Base-by-base conservation (phyloP, 2,888 invertebrate genomes). In the Drosophila engyochracea region DNA sequence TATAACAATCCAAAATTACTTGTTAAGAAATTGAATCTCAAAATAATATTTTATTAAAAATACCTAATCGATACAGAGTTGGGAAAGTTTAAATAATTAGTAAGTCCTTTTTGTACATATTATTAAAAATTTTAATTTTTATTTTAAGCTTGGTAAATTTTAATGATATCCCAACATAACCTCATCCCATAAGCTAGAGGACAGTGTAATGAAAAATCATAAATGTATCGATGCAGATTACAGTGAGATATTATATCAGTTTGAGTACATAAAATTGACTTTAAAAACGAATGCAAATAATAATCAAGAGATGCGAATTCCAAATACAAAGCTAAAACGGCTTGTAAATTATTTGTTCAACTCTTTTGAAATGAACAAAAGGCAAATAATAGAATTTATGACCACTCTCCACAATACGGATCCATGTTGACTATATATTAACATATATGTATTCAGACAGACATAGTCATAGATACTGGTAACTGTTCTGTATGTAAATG, bases 401-500 rank as follows among this genome's bases (percentile, higher is more conserved):
- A 49, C 69, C 61, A 16, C 10, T 22, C 14, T 10, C 16, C 35
- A 25, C 14, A 25, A 55, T 49, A 64, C 57, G 65, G 61, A 54
- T 52, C 25, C 25, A 25, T 47, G 47, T 47, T 25, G 47, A 25
- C 30, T 54, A 28, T 37, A 54, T 16, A 60, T 62, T 57, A 30
- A 16, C 10, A 44, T 49, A n/a, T 41, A n/a, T 12, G 1, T 41
- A 9, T 10, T 4, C 30, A 44, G 39, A 44, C 57, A 49, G 28
- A 53, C 55, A 60, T 37, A 44, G 51, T 25, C n/a, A 25, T 22
- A 57, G 49, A 33, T 35, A 62, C 44, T 55, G 62, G 33, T 63
- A 59, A 35, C 60, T 58, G 52, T 66, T 64, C 58, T 47, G 59
- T 74, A 84, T 85, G 86, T 76, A 79, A 84, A 89, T 89, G 67